phyloP scores from a whole-genome alignment of 1,140 invertebrate genomes.

The Leptinotarsa undecemlineata region DNA sequence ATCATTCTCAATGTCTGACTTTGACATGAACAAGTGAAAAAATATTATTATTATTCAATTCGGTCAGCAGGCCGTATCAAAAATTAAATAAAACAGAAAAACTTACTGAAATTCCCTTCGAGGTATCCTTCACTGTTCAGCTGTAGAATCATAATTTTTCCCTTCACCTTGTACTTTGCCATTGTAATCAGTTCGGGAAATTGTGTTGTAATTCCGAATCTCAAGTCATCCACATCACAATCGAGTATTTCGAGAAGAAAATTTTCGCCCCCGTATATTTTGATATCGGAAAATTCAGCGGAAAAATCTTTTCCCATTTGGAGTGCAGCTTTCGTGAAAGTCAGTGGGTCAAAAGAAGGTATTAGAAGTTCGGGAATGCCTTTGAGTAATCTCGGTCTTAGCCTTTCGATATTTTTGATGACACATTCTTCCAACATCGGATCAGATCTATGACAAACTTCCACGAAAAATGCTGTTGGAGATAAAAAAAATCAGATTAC shows the following conservation, averaged over 20 bases:
- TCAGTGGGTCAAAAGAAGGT: conserved; percentile 55
- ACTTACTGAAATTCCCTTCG: conserved; percentile 46
- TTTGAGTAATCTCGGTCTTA: conserved; percentile 56
- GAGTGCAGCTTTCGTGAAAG: conserved; percentile 42
- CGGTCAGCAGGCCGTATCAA: no score
- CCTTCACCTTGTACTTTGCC: conserved; percentile 38
- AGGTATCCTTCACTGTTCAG: conserved; percentile 38
- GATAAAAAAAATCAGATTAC: no score
- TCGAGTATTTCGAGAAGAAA: conserved; percentile 37
- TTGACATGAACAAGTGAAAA: no score
- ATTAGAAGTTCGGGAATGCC: conserved; percentile 57
- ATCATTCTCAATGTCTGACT: no score
- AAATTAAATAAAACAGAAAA: no score
- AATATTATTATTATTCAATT: no score
- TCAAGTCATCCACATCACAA: conserved; percentile 35
- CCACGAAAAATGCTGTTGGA: conserved; percentile 58
- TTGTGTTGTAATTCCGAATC: conserved; percentile 25
- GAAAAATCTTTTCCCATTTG: conserved; percentile 37
- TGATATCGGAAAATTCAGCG: conserved; percentile 42
- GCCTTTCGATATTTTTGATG: conserved; percentile 53
- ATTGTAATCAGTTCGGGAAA: conserved; percentile 37
- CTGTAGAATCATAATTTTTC: conserved; percentile 38
- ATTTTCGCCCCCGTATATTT: conserved; percentile 35
- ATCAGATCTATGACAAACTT: conserved; percentile 58
- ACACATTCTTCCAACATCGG: conserved; percentile 57